Conservation (phyloP, 2,888 invertebrate genomes). For the Panopea generosa region DNA sequence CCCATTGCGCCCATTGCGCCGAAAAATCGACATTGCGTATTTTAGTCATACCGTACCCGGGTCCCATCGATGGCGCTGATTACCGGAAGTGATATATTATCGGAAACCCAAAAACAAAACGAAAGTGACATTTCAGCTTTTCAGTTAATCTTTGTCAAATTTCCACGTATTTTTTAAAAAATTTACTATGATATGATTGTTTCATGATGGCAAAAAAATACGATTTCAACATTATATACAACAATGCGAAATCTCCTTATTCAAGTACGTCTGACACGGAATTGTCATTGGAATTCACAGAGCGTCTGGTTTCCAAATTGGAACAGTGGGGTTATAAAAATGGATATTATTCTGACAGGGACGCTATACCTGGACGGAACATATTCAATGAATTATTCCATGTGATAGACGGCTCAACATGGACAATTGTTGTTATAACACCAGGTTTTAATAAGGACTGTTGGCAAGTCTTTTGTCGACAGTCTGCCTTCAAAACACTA, state of each 20-base stretch:
- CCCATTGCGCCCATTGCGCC: too few species aligned
- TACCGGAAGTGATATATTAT: too few species aligned
- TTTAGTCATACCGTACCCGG: too few species aligned
- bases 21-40: too few species aligned
- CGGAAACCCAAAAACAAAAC: too few species aligned
- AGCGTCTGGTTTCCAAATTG: too few species aligned
- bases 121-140: too few species aligned
- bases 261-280: constrained; percentile 8
- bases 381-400: constrained; percentile 35
- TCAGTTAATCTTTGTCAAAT: too few species aligned
- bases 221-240: constrained; percentile 10
- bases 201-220: neutral
- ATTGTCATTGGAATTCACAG: too few species aligned
- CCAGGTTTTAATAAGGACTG: constrained; percentile 40
- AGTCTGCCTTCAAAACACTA: constrained; percentile 32
- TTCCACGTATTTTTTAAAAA: too few species aligned
- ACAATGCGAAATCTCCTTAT: neutral
- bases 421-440: constrained; percentile 30
- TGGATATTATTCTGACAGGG: constrained; percentile 41
- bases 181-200: too few species aligned
- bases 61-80: too few species aligned
- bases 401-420: constrained; percentile 27
- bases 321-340: neutral
- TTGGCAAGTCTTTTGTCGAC: constrained; percentile 24
- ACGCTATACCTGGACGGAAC: constrained; percentile 40